Percentiles rank a stretch among this genome's conserved stretches.
Evolutionary conservation across 2,797 vertebrate genomes (phyloP).

Genomic region (Mormyrops boulengeri): DNA sequence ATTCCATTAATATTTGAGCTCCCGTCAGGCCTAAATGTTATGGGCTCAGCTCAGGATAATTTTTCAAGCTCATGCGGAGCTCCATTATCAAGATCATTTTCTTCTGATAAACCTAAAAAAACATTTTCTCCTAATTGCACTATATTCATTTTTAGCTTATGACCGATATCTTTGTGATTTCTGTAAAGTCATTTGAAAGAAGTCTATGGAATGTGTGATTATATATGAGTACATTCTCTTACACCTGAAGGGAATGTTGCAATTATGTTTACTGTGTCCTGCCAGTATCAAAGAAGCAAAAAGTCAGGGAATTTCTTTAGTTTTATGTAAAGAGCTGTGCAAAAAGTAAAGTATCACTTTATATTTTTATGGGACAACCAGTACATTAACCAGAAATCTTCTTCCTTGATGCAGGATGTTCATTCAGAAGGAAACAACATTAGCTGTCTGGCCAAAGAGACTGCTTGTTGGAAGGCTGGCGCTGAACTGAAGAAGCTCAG

Average conservation of each 20-base stretch:
- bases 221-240: neutral
- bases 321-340: neutral
- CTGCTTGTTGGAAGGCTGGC: neutral
- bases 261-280: neutral
- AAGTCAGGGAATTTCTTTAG: neutral
- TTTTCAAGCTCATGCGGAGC: neutral
- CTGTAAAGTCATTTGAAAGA: neutral
- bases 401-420: neutral
- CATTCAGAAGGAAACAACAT: constrained; percentile 6
- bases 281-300: neutral
- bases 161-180: neutral
- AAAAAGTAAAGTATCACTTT: neutral
- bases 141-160: neutral
- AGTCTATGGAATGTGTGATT: neutral
- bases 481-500: neutral
- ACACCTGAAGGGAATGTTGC: neutral
- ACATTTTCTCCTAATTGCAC: neutral
- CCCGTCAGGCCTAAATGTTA: neutral
- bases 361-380: neutral
- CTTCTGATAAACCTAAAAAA: neutral
- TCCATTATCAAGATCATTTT: neutral
- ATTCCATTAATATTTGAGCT: neutral
- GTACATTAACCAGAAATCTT: neutral
- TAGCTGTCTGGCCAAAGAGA: neutral
- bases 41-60: neutral